Evolutionary conservation across 1,140 invertebrate species (phyloP), one percentile per base, ranked within the genome.

Genomic region (Latrodectus geometricus): DNA sequence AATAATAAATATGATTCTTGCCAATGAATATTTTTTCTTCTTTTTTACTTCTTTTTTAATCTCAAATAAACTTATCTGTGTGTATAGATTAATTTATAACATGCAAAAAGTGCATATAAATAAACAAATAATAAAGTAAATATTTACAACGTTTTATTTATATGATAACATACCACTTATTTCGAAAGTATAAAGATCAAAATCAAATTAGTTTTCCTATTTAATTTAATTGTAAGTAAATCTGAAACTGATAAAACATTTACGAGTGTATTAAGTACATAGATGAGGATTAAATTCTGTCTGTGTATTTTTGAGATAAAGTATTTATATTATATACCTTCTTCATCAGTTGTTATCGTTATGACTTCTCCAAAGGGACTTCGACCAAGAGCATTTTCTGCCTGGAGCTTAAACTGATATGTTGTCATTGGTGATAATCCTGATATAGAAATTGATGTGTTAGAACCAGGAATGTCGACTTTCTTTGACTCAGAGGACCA

Each of bases 331-430:
- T n/a, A 69, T 89, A 88, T 14, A 93, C 94, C 93, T 94, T 99
- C 97, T 92, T 99, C 97, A 50, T 96, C 96, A 54, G 97, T 98
- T 78, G 96, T 97, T 86, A 98, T 97, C 0, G 95, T 96, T 0
- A 98, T 95, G 15, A 95, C 95, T 89, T 97, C 96, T 1, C 97
- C 98, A 0, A 97, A 96, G 89, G 96, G 95, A 9, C 97, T 97
- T 3, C 94, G 94, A 35, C 97, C 97, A 88, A 99, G 95, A 91
- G 96, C 95, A 90, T 99, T 99, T 92, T 97, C 96, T 85, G 97
- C 98, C 15, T 97, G 95, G 88, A 99, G 96, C 80, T 97, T 93
- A 80, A 99, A 94, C 89, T 98, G 95, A 90, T 99, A 99, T 3
- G 95, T 96, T 0, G 96, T 97, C 5, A 97, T 96, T 21, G 98